Percentiles rank a stretch among this genome's conserved stretches.
Conservation (phyloP, 2,113 vertebrate genomes). For the Tenrec ecaudatus region DNA sequence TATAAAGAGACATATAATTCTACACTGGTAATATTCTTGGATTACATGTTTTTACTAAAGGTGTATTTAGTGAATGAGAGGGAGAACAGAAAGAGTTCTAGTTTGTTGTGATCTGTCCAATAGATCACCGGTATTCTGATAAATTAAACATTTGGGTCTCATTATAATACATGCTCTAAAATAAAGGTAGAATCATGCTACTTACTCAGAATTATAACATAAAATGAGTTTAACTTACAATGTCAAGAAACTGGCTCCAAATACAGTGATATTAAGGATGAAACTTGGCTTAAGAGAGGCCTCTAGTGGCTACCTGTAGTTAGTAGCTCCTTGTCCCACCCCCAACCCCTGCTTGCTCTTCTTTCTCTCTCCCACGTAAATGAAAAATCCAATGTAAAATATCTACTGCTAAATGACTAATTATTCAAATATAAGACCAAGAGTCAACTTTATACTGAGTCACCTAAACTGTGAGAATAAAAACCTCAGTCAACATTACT, state of each 20-base stretch:
- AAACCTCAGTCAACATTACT: no score
- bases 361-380: not conserved
- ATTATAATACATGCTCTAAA: constrained; percentile 8
- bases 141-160: constrained; percentile 19
- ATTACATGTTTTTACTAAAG: constrained; percentile 55
- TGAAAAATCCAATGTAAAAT: constrained; percentile 16
- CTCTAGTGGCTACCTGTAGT: constrained; percentile 80
- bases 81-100: not conserved
- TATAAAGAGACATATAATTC: constrained; percentile 28
- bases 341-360: not conserved
- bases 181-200: not conserved
- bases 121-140: not conserved
- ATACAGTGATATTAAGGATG: not conserved
- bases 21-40: not conserved
- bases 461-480: no score
- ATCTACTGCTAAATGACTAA: constrained; percentile 2
- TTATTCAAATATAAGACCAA: constrained; percentile 23
- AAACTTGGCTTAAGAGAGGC: constrained; percentile 83
- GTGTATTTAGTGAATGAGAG: constrained; percentile 36
- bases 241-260: not conserved
- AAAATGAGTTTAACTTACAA: constrained; percentile 17
- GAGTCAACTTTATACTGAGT: not conserved
- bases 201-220: constrained; percentile 47
- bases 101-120: constrained; percentile 42
- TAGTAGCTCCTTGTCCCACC: not conserved